Percentiles rank a stretch among this genome's conserved stretches.
Conservation (phyloP, 1,140 invertebrate species). For the Coenobita brevimanus region DNA sequence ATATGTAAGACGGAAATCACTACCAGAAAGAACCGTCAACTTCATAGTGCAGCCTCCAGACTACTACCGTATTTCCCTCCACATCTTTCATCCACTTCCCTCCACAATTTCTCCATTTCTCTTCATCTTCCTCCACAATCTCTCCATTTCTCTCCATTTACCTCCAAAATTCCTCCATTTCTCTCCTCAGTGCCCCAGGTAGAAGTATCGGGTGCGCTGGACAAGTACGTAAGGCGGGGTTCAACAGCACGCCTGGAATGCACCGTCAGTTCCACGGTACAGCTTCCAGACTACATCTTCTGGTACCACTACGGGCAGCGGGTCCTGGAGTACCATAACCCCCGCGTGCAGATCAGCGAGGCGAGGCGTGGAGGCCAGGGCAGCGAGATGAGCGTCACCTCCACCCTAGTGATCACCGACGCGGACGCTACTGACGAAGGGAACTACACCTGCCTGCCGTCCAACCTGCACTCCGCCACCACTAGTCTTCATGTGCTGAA, state of each 20-base stretch:
- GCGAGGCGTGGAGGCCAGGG: constrained; percentile 67
- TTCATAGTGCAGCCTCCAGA: neutral
- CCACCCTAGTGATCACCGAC: constrained; percentile 70
- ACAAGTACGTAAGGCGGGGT: constrained; percentile 70
- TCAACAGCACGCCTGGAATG: constrained; percentile 71
- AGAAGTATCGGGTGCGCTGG: constrained; percentile 65
- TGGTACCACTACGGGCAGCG: constrained; percentile 70
- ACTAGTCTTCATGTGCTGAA: constrained; percentile 72
- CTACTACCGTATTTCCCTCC: no score
- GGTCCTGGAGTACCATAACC: constrained; percentile 67
- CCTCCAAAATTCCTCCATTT: neutral
- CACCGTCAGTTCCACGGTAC: constrained; percentile 70
- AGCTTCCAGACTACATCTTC: constrained; percentile 71
- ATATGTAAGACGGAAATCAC: no score
- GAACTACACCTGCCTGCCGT: constrained; percentile 73
- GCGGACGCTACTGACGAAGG: constrained; percentile 71
- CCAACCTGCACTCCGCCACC: constrained; percentile 71
- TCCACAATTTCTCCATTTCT: neutral
- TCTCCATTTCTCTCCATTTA: neutral
- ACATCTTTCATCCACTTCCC: neutral
- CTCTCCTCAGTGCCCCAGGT: constrained; percentile 70
- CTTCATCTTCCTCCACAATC: neutral
- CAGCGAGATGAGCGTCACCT: constrained; percentile 64
- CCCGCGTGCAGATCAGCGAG: constrained; percentile 71
- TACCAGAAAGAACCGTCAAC: no score